Percentiles rank a stretch among this genome's conserved stretches.
Evolutionary conservation across 1,140 invertebrate genomes (phyloP).

Genomic region (Cydia pomonella): DNA sequence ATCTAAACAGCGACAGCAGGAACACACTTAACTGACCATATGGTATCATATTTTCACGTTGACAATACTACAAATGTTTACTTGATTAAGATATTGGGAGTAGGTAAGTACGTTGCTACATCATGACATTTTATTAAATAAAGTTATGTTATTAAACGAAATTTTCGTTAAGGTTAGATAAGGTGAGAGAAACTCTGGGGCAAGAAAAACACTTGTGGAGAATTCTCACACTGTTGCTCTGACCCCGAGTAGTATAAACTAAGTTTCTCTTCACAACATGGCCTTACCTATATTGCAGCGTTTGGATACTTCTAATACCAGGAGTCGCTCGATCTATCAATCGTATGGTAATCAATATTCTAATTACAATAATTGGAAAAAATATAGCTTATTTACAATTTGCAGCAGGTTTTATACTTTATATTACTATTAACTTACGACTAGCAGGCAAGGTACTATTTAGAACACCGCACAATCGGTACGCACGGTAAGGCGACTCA

Average conservation of each 20-base stretch:
- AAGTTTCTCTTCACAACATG: too few relatives aligned
- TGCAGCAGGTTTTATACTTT: slow-evolving; percentile 18
- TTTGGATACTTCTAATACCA: background rate
- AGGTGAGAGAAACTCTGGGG: too few relatives aligned
- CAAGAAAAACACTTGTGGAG: too few relatives aligned
- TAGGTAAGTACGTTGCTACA: background rate
- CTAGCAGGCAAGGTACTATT: slow-evolving; percentile 25
- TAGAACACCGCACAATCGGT: background rate
- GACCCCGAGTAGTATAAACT: too few relatives aligned
- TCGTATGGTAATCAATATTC: slow-evolving; percentile 5
- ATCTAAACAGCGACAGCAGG: background rate
- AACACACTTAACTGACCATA: background rate
- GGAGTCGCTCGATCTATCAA: background rate
- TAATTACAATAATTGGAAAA: slow-evolving; percentile 25
- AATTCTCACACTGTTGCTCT: too few relatives aligned
- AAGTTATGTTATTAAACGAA: too few relatives aligned
- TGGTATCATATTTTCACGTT: background rate
- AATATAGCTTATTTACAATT: slow-evolving; percentile 32
- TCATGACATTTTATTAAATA: too few relatives aligned
- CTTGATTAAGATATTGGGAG: background rate
- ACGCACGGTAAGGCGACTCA: slow-evolving; percentile 18
- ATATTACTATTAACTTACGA: slow-evolving; percentile 15
- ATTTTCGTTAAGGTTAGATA: too few relatives aligned
- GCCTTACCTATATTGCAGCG: background rate
- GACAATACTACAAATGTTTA: background rate